Percentiles rank a stretch among this genome's conserved stretches.
phyloP scores from a whole-genome alignment of 2,797 vertebrate genomes.

The Craterocephalus amniculus region DNA sequence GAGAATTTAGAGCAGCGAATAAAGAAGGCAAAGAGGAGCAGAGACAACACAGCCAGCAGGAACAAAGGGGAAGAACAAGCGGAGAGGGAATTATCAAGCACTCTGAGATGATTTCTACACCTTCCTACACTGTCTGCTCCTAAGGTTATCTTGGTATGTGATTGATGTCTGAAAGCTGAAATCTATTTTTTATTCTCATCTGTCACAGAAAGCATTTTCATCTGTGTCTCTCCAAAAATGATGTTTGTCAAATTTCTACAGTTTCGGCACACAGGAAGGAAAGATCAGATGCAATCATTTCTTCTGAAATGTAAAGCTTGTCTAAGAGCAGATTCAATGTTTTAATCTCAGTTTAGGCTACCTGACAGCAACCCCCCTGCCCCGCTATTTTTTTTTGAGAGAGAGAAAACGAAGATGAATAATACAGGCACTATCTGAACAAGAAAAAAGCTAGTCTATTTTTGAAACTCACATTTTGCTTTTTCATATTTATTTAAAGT shows the following conservation, averaged over 20 bases:
- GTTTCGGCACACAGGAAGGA: slow-evolving; percentile 21
- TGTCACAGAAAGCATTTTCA: slow-evolving; percentile 50
- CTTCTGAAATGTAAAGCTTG: slow-evolving; percentile 40
- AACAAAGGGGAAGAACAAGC: slow-evolving; percentile 25
- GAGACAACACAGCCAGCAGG: slow-evolving; percentile 4
- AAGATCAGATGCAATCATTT: slow-evolving; percentile 25
- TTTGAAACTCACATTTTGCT: background rate
- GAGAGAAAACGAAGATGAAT: slow-evolving; percentile 19
- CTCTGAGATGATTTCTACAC: slow-evolving; percentile 18
- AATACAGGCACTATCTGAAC: background rate
- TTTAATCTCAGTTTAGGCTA: slow-evolving; percentile 47
- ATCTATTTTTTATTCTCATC: slow-evolving; percentile 56
- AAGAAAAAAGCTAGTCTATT: background rate
- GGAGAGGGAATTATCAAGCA: slow-evolving; percentile 18
- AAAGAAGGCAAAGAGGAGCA: slow-evolving; percentile 26
- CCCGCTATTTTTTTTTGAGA: slow-evolving; percentile 13
- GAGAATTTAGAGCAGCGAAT: slow-evolving; percentile 8
- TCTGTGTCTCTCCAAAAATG: slow-evolving; percentile 35
- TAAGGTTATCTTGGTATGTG: slow-evolving; percentile 57
- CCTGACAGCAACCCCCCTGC: slow-evolving; percentile 9
- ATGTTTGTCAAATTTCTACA: slow-evolving; percentile 43
- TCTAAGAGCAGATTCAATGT: slow-evolving; percentile 41
- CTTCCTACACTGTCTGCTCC: slow-evolving; percentile 24
- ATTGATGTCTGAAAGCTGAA: slow-evolving; percentile 49
- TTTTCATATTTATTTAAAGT: background rate